A percentile compares a stretch with the other conserved stretches of the same genome.
phyloP scores from a whole-genome alignment of 2,113 vertebrate species.

The Corvus moneduloides region DNA sequence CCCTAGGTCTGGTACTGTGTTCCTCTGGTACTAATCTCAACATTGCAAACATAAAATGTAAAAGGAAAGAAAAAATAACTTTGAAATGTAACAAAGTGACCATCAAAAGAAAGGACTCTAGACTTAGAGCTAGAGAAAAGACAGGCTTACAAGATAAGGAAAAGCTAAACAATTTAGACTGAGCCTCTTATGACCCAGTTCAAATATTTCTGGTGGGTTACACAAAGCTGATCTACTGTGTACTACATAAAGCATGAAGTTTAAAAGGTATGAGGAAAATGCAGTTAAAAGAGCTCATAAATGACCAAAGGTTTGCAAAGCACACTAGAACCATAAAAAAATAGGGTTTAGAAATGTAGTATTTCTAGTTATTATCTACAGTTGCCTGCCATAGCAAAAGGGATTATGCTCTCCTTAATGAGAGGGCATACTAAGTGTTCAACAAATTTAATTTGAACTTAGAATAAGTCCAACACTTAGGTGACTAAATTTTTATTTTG shows the following conservation, averaged over 20 bases:
- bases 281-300: constrained; percentile 70
- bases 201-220: constrained; percentile 44
- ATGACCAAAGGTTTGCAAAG: constrained; percentile 67
- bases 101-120: not conserved
- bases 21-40: not conserved
- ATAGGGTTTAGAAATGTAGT: constrained; percentile 16
- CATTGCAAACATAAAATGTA: not conserved
- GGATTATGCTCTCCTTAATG: constrained; percentile 48
- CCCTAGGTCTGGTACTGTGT: not conserved
- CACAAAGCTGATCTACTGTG: constrained; percentile 43
- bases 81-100: not conserved
- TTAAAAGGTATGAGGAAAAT: constrained; percentile 67
- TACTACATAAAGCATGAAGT: constrained; percentile 41
- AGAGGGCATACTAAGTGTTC: constrained; percentile 28
- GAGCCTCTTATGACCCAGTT: constrained; percentile 51
- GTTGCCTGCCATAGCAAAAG: not conserved
- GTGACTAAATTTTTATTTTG: constrained; percentile 36
- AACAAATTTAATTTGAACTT: constrained; percentile 65
- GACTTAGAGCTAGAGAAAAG: not conserved
- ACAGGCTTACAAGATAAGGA: constrained; percentile 18
- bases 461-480: constrained; percentile 28
- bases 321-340: constrained; percentile 62
- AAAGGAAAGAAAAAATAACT: not conserved
- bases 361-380: constrained; percentile 57
- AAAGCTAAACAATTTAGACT: constrained; percentile 38